Base-by-base conservation (phyloP, 2,113 vertebrate species). In the Eudorcas thomsonii region DNA sequence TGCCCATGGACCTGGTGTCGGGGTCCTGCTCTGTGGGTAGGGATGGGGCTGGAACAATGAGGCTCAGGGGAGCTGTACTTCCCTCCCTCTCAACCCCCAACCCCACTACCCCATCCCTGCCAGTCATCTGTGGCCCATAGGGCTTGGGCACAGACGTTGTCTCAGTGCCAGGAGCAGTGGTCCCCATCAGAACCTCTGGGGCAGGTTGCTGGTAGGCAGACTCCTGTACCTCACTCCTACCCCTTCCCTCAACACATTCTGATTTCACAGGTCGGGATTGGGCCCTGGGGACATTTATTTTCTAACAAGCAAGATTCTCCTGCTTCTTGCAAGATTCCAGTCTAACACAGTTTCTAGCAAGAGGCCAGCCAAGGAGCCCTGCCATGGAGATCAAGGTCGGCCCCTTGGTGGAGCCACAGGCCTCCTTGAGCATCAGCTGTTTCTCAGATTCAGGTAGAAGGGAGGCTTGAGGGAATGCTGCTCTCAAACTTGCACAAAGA, bases 191-290 rank as follows among this genome's bases (percentile, higher is more conserved):
- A 57, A 26, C 26, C 15, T 7, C 82, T 26, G 2, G 12, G 57
- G 64, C 39, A 17, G 82, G 11, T 26, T 16, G 36, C 21, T 39
- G 9, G 21, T 50, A n/a, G 30, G 81, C n/a, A 52, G 57, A 13
- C 17, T 33, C 23, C 48, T 1, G 5, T 11, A 30, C 77, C 2
- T 1, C 25, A 6, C 2, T 19, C 57, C 23, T 4, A 10, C 50
- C 57, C n/a, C n/a, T 6, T 25, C 43, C 89, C 30, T 77, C 43
- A 7, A 3, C 2, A 57, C 80, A 5, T 30, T 50, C 91, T 57
- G 64, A 54, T 15, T 48, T 48, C 52, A 3, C 6, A 2, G 36
- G 13, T 62, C 7, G 1, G 28, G 74, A 48, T 5, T 7, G 16
- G 60, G 17, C 12, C 55, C 33, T 5, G 1, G 15, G 39, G 17